Evolutionary conservation across 1,140 invertebrate genomes (phyloP).

Genomic region (Capitella teleta): DNA sequence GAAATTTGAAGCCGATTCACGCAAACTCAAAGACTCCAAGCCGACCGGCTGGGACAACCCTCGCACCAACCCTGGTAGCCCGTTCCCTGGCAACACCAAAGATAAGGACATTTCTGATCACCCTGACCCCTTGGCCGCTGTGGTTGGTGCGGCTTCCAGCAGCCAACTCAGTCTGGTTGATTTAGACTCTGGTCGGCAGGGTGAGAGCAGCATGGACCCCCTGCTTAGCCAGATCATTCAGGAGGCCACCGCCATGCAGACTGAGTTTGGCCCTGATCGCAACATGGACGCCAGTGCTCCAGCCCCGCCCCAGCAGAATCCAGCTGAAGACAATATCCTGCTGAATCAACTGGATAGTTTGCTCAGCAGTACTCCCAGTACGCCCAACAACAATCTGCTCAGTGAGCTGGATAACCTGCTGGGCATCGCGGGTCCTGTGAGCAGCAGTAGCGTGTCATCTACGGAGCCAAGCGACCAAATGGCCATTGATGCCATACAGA

Average conservation of each 20-base stretch:
- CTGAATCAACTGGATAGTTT: neutral
- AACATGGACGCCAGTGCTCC: neutral
- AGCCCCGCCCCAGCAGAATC: too few species aligned
- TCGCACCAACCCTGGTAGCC: constrained; percentile 13
- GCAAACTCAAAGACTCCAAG: constrained; percentile 1
- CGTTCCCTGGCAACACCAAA: constrained; percentile 18
- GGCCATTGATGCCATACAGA: constrained; percentile 79
- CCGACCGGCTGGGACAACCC: constrained; percentile 15
- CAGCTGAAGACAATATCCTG: neutral
- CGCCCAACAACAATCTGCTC: neutral
- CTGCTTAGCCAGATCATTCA: constrained; percentile 31
- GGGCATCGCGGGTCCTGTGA: neutral
- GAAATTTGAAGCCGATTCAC: neutral
- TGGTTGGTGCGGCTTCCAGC: constrained; percentile 12
- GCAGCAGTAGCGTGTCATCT: neutral
- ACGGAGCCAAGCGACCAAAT: constrained; percentile 58
- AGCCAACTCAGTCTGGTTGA: constrained; percentile 9
- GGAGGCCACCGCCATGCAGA: constrained; percentile 29
- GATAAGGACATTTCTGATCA: neutral
- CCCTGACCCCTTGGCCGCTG: neutral
- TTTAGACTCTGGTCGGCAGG: neutral
- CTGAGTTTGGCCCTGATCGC: constrained; percentile 16
- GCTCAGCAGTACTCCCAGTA: neutral
- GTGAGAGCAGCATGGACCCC: constrained; percentile 15
- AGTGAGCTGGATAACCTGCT: too few species aligned